Evolutionary conservation across 2,113 vertebrate species (phyloP), one percentile per base, ranked within the genome.

Genomic region (Sardina pilchardus): DNA sequence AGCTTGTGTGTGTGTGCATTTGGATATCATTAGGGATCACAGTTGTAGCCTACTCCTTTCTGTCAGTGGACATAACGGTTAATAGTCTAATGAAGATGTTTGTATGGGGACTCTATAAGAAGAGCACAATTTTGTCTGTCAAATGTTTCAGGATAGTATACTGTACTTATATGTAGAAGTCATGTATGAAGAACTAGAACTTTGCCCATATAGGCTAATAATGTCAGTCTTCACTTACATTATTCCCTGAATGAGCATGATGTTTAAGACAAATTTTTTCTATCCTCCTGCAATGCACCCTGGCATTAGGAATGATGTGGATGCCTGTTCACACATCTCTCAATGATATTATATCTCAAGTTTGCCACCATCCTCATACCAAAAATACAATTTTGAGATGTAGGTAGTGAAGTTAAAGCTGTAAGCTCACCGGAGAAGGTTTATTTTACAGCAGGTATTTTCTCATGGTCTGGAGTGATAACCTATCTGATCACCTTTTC

Each of bases 401-500:
- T 36, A 36, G 9, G 63, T 26, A 71, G 30, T 14, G 3, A 17
- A 36, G 67, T 36, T 9, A 75, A 14, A 34, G 30, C 67, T 34
- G 67, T 36, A 16, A 6, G 30, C 30, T 36, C 12, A 75, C 9
- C 9, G 0, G 82, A 81, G 67, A 14, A 30, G 80, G 21, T 45
- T 83, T 53, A 87, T 81, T 86, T 45, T 43, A 39, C 42, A 39
- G 4, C 42, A 83, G 81, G 56, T 85, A 87, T 89, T 86, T 59
- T n/a, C 42, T 12, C 9, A 30, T 36, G 86, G 67, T 75, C 30
- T 75, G 67, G 67, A 10, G 67, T 16, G 67, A 75, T 75, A 75
- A 36, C 30, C 67, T 36, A 36, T 75, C 67, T 75, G 67, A 17
- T 85, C 59, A 67, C 87, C 88, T 87, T 86, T 82, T 90, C 87